Evolutionary conservation across 2,113 vertebrate species (phyloP), one percentile per base, ranked within the genome.

Genomic region (Tetrax tetrax): DNA sequence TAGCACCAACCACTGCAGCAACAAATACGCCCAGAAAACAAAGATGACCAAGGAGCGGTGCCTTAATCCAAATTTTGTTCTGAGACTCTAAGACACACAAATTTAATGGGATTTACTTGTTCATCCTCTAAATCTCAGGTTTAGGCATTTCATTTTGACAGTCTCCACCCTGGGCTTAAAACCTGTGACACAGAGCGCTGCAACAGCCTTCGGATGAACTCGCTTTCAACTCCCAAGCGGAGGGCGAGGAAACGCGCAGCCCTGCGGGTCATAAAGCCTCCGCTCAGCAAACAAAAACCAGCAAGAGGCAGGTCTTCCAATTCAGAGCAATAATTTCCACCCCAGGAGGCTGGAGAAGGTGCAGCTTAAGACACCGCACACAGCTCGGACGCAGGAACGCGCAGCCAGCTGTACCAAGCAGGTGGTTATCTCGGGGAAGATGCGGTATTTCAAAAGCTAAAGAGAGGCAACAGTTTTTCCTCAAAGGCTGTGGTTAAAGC

Each of bases 331-430:
- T 27, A 31, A 79, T 22, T 68, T 50, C 66, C 50, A 76, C 4
- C 14, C 21, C 63, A 77, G 50, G 31, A 86, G 47, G 64, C 16
- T 4, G 1, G 21, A 65, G 41, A 64, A 85, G 43, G 35, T n/a
- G 37, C 57, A 65, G 77, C 72, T 83, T 33, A 45, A 63, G 79
- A 33, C 60, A 23, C 64, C 4, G 25, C 79, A 68, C 28, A 59
- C 10, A 28, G 2, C 24, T 76, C 1, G 1, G 53, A 64, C 1
- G 0, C 0, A 0, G 48, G 43, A 87, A 83, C 1, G 3, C 7
- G 4, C 23, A 85, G 66, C 29, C 38, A 88, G 17, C 41, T 47
- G 20, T 86, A 61, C 33, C 9, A 56, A 80, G 50, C 78, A 75
- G 50, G 41, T 7, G 48, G n/a, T 33, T 38, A 28, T 22, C 27